Evolutionary conservation across 1,140 invertebrate genomes (phyloP).

Genomic region (Bombus balteatus): DNA sequence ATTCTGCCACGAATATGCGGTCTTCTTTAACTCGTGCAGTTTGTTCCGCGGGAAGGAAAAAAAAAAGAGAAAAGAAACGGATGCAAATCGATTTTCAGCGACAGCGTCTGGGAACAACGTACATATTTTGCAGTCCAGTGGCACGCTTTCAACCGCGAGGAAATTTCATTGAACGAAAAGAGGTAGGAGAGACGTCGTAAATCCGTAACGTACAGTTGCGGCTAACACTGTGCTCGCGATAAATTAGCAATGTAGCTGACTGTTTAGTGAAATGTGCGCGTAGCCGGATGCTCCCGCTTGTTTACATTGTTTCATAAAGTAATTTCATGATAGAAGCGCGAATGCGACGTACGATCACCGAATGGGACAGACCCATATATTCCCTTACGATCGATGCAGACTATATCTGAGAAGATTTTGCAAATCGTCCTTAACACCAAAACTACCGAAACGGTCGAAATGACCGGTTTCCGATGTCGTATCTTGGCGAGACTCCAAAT

Average conservation of each 20-base stretch:
- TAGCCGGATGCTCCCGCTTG: neutral
- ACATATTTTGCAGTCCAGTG: neutral
- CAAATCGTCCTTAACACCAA: too few species aligned
- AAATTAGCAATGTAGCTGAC: neutral
- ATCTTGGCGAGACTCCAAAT: too few species aligned
- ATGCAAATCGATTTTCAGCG: neutral
- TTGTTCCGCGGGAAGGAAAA: neutral
- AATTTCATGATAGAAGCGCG: slow-evolving; percentile 1
- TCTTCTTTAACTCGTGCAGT: neutral
- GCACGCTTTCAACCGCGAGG: neutral
- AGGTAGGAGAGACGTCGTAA: neutral
- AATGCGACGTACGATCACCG: neutral
- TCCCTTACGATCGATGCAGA: too few species aligned
- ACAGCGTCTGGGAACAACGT: too few species aligned
- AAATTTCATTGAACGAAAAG: neutral
- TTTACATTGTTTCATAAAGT: slow-evolving; percentile 31
- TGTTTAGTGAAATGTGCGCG: too few species aligned
- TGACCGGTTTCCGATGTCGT: too few species aligned
- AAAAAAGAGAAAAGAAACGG: neutral
- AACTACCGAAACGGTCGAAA: too few species aligned
- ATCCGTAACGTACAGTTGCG: neutral
- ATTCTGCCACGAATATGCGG: neutral
- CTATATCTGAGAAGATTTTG: too few species aligned
- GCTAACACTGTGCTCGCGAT: neutral
- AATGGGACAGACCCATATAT: neutral